Conservation (phyloP, 2,113 vertebrate species). For the Sylvietta virens region DNA sequence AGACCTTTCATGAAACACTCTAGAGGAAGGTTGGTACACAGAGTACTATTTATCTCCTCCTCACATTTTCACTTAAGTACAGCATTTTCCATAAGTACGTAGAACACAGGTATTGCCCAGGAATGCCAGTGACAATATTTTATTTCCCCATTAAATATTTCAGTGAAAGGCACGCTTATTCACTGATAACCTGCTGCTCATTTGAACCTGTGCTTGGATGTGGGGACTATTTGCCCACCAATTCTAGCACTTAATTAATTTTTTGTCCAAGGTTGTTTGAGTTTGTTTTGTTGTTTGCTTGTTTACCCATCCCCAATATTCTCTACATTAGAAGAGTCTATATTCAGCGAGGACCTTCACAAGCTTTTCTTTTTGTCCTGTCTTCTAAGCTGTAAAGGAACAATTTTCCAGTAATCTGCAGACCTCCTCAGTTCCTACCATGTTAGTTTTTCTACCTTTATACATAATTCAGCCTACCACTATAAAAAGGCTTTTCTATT, state of each 20-base stretch:
- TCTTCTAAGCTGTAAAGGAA: background rate
- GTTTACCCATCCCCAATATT: background rate
- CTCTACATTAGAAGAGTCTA: background rate
- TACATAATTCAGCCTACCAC: background rate
- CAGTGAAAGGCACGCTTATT: background rate
- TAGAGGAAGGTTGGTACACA: rapidly evolving
- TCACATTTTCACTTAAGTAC: background rate
- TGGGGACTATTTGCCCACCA: background rate
- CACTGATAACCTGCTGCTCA: background rate
- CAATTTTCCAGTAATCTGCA: background rate
- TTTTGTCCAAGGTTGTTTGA: background rate
- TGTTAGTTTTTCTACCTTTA: background rate
- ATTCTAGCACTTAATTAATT: background rate
- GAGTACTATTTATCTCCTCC: background rate
- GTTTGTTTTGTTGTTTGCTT: background rate
- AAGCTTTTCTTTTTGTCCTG: background rate
- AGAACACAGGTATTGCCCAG: background rate
- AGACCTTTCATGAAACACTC: background rate
- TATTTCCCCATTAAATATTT: background rate
- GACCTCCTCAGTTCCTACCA: background rate
- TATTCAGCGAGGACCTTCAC: background rate
- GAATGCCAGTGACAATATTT: background rate
- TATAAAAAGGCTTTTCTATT: background rate
- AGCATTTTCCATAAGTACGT: background rate
- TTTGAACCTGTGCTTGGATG: background rate